Evolutionary conservation across 2,888 invertebrate genomes (phyloP).

Genomic region (Leucoma salicis): DNA sequence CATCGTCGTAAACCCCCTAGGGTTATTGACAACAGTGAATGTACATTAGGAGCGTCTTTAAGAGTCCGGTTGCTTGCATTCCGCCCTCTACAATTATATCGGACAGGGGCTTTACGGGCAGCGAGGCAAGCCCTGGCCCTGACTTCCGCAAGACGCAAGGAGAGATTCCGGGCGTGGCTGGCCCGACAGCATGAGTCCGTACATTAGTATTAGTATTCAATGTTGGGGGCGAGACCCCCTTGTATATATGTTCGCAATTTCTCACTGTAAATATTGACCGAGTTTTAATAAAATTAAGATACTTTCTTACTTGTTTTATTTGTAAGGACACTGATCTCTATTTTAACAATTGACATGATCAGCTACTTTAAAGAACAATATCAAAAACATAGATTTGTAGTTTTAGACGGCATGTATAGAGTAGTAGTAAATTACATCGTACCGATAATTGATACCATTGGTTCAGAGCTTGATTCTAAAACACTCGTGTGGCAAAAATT

Average conservation of each 20-base stretch:
- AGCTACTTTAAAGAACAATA: too few relatives aligned
- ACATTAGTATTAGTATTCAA: not conserved
- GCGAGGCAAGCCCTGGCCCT: slow-evolving; percentile 44
- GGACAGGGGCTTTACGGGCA: slow-evolving; percentile 48
- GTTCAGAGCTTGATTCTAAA: too few relatives aligned
- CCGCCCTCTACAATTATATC: slow-evolving; percentile 62
- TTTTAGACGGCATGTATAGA: too few relatives aligned
- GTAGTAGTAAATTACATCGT: too few relatives aligned
- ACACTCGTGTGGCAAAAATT: too few relatives aligned
- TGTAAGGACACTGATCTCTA: too few relatives aligned
- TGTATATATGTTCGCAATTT: slow-evolving; percentile 7
- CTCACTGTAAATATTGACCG: slow-evolving; percentile 9
- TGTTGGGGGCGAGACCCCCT: not conserved
- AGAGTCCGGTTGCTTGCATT: slow-evolving; percentile 51
- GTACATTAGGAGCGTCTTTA: slow-evolving; percentile 35
- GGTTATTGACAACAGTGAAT: slow-evolving; percentile 50
- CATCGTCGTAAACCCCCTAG: slow-evolving; percentile 53
- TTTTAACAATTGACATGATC: too few relatives aligned
- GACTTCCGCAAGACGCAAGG: slow-evolving; percentile 33
- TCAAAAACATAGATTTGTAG: too few relatives aligned
- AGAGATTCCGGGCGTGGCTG: slow-evolving; percentile 20
- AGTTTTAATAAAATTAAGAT: slow-evolving; percentile 14
- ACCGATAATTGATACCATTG: too few relatives aligned
- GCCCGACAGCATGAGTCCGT: slow-evolving; percentile 2
- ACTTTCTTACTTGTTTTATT: slow-evolving; percentile 10